phyloP scores from a whole-genome alignment of 2,888 invertebrate species.

The Eumerus sabulonum region DNA sequence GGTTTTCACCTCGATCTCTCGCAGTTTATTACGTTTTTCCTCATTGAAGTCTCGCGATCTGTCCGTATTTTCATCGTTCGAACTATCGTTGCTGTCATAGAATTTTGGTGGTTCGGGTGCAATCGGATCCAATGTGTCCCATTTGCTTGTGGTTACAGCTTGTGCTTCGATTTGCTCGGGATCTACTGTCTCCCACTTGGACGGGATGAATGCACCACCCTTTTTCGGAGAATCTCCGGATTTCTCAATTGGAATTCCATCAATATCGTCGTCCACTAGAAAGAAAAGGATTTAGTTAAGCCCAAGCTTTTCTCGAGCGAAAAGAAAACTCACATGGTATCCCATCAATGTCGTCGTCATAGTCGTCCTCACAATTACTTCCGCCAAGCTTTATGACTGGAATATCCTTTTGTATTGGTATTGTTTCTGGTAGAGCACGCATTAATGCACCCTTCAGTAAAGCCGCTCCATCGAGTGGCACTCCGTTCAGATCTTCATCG shows the following conservation, averaged over 20 bases:
- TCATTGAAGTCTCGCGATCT: conserved; percentile 81
- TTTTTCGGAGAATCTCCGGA: conserved; percentile 69
- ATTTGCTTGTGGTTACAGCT: conserved; percentile 93
- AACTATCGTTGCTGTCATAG: conserved; percentile 75
- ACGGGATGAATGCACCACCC: conserved; percentile 89
- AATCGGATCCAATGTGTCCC: conserved; percentile 86
- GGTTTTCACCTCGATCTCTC: conserved; percentile 97
- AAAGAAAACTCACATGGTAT: conserved; percentile 80
- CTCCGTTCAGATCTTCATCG: conserved; percentile 86
- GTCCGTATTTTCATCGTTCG: conserved; percentile 73
- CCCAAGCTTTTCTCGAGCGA: too few relatives aligned
- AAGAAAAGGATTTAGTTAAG: not conserved
- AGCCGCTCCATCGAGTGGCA: conserved; percentile 90
- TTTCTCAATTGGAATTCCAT: conserved; percentile 85
- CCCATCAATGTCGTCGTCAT: conserved; percentile 86
- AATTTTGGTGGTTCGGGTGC: conserved; percentile 77
- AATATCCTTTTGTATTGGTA: conserved; percentile 75
- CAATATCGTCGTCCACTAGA: conserved; percentile 87
- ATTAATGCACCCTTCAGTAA: conserved; percentile 85
- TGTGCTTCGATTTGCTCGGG: conserved; percentile 89
- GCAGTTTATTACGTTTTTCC: conserved; percentile 86
- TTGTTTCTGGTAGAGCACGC: conserved; percentile 77
- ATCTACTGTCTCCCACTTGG: conserved; percentile 98
- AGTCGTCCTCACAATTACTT: conserved; percentile 73
- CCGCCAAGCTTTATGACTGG: conserved; percentile 70